These are phyloP conservation scores for Brachyistius frenatus DNA, from an alignment of 2,113 vertebrate species.

Conservation along the genomic window DNA sequence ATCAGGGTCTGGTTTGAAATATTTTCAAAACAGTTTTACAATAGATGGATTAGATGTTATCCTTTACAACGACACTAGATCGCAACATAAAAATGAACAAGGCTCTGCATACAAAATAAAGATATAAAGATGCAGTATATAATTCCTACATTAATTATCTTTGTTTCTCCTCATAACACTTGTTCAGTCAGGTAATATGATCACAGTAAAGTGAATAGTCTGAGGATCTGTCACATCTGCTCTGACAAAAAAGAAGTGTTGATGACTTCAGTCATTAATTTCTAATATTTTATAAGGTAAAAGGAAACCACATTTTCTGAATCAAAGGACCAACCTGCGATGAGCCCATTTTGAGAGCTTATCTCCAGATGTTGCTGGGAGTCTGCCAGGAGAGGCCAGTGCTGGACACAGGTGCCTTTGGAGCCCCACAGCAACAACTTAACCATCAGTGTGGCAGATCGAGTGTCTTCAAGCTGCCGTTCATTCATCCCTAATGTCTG, in stretches of 20 bases:
- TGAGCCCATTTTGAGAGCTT: slow-evolving; percentile 41
- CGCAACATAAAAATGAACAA: neutral
- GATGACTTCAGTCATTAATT: no score
- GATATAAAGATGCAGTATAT: no score
- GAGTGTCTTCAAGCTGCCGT: slow-evolving; percentile 49
- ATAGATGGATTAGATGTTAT: neutral
- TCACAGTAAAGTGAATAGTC: no score
- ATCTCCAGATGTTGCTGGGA: slow-evolving; percentile 72
- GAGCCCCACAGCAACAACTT: slow-evolving; percentile 80
- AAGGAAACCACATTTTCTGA: neutral
- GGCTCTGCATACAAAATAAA: neutral
- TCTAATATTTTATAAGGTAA: neutral
- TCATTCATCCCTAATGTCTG: slow-evolving; percentile 66
- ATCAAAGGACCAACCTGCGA: slow-evolving; percentile 53
- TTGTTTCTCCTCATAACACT: no score
- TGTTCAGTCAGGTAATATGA: no score
- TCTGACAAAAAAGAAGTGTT: no score
- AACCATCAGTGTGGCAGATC: slow-evolving; percentile 65
- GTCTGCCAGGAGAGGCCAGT: slow-evolving; percentile 86
- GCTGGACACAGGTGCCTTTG: slow-evolving; percentile 46
- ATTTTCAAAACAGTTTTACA: no score
- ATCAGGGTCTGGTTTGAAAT: neutral
- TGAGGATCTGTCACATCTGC: no score
- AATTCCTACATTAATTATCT: no score
- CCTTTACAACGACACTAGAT: neutral